A percentile compares a stretch with the other conserved stretches of the same genome.
Conservation (phyloP, 1,140 invertebrate species). For the Coptotermes formosanus region DNA sequence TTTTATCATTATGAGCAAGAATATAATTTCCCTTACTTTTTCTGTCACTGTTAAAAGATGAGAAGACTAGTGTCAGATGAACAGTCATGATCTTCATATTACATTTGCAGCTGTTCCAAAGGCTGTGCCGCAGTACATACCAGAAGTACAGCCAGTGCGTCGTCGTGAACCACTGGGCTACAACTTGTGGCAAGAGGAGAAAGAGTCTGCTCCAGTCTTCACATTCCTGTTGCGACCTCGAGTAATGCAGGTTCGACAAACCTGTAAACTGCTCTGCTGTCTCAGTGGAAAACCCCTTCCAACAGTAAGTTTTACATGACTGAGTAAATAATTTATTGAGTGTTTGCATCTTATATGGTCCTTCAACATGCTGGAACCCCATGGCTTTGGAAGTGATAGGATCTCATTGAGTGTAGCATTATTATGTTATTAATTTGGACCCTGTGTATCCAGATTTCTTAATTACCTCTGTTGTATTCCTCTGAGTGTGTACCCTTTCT, state of each 20-base stretch:
- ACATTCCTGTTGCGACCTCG: constrained; percentile 96
- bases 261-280: constrained; percentile 96
- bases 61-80: neutral
- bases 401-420: no score
- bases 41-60: no score
- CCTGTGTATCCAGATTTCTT: no score
- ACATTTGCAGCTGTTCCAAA: constrained; percentile 70
- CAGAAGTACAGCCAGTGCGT: constrained; percentile 68
- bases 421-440: neutral
- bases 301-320: constrained; percentile 59
- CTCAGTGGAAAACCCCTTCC: constrained; percentile 91
- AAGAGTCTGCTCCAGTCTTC: constrained; percentile 88
- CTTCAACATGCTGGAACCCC: no score
- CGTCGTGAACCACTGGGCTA: constrained; percentile 78
- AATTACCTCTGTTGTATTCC: no score
- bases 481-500: no score
- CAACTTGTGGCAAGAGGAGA: constrained; percentile 85
- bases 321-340: no score
- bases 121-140: constrained; percentile 74
- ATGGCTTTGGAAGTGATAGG: no score
- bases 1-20: neutral
- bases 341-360: no score
- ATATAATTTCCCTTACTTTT: neutral
- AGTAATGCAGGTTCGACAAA: constrained; percentile 93
- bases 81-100: neutral